Evolutionary conservation across 1,140 invertebrate genomes (phyloP), one percentile per base, ranked within the genome.

Genomic region (Bicyclus anynana): DNA sequence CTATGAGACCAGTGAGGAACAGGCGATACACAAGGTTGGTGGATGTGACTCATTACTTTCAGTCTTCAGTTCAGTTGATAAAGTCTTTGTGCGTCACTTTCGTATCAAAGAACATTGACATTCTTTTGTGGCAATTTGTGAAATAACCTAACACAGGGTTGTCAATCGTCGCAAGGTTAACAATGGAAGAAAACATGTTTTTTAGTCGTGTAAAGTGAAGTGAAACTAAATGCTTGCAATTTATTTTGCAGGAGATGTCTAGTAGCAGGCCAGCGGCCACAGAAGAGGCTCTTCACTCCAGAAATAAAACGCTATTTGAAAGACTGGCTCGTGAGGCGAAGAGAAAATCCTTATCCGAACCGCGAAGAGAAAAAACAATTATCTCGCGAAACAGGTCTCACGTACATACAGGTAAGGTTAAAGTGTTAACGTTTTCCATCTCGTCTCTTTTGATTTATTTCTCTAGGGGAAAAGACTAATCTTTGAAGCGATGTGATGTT

Each of bases 311-410:
- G 91, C 46, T 93, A 91, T 80, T 79, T 94, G 9, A 94, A 94
- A 81, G 92, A 93, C 58, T 94, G 93, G 93, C 82, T 94, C 9
- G 90, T 94, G 4, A 85, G 93, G 5, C 82, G 93, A 60, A 89
- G 93, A 75, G 93, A 94, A 49, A 93, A 94, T 80, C 93, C 93
- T 0, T 94, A 94, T 80, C 93, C 93, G 6, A 94, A 92, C 69
- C 83, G 93, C 44, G 92, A 93, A 64, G 93, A 94, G 71, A 94
- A 94, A 65, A 93, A 93, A 80, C 87, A 89, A 23, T 70, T 94
- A 40, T 92, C 93, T 0, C 74, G 90, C 5, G 91, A 94, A 85
- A 94, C 93, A 6, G 93, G 93, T 21, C 80, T 94, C 17, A 94
- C 93, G 9, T 93, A 94, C 63, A 93, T 93, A 67, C 93, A 94